Conservation (phyloP, 2,888 invertebrate species). For the Macrophya alboannulata region DNA sequence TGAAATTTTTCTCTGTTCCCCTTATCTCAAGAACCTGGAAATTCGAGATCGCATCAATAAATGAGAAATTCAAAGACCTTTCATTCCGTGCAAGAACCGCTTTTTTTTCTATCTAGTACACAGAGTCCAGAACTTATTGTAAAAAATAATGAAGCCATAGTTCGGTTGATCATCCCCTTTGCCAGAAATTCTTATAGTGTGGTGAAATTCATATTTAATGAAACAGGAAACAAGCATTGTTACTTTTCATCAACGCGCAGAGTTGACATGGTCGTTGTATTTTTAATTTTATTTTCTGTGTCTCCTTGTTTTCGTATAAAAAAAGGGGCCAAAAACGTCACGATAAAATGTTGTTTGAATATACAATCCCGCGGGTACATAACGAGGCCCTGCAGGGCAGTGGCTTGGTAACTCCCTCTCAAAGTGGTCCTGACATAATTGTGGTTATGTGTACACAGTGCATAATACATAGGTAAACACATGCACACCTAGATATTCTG, state of each 20-base stretch:
- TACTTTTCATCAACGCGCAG: too few species aligned
- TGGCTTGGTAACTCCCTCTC: conserved; percentile 14
- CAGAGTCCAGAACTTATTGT: not conserved
- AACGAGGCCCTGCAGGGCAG: conserved; percentile 10
- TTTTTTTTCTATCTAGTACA: too few species aligned
- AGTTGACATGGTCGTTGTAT: too few species aligned
- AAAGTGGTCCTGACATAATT: conserved; percentile 52
- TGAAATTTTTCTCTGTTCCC: conserved; percentile 8
- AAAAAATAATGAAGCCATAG: not conserved
- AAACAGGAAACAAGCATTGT: too few species aligned
- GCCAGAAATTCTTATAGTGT: too few species aligned
- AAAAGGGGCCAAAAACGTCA: too few species aligned
- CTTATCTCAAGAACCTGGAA: not conserved
- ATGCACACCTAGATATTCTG: conserved; percentile 7
- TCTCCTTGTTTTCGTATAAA: not conserved
- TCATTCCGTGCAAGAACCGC: too few species aligned
- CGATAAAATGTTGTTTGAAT: not conserved
- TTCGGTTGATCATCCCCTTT: not conserved
- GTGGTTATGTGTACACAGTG: conserved; percentile 14
- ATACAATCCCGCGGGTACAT: not conserved
- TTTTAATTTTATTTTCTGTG: not conserved
- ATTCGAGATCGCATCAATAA: not conserved
- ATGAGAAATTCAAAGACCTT: not conserved
- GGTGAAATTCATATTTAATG: too few species aligned
- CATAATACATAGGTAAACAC: conserved; percentile 48